Conservation (phyloP, 1,140 invertebrate species). For the Sesamia nonagrioides region DNA sequence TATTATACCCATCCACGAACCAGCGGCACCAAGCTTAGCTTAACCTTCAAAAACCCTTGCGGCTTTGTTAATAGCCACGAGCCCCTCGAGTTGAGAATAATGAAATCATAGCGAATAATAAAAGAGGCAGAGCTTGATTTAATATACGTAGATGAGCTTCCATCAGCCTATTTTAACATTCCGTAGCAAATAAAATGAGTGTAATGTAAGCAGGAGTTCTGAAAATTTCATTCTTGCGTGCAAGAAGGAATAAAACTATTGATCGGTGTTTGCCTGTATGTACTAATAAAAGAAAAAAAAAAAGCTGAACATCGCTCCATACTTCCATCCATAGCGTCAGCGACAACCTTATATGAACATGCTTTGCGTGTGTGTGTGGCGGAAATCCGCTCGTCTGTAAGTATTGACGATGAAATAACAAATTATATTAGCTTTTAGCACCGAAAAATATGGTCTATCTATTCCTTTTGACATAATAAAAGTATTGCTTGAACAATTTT, state of each 20-base stretch:
- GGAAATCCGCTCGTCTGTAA: slow-evolving; percentile 20
- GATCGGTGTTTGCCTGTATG: slow-evolving; percentile 15
- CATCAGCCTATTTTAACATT: neutral
- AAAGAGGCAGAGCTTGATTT: no score
- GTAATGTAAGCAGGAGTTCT: neutral
- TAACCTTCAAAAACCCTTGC: no score
- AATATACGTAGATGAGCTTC: no score
- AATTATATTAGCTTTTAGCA: neutral
- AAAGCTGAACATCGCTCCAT: slow-evolving; percentile 15
- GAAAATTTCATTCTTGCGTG: neutral
- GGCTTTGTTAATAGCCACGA: no score
- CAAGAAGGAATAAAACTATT: slow-evolving; percentile 7
- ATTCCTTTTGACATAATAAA: slow-evolving; percentile 8
- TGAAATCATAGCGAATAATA: no score
- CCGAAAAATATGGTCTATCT: neutral
- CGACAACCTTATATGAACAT: slow-evolving; percentile 38
- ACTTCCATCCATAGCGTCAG: neutral
- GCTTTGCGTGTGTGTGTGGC: slow-evolving; percentile 44
- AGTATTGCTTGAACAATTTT: slow-evolving; percentile 14
- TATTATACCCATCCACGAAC: no score
- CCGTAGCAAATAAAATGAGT: neutral
- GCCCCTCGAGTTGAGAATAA: no score
- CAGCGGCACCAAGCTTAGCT: no score
- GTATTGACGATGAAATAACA: slow-evolving; percentile 9
- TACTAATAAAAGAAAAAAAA: slow-evolving; percentile 29